These are phyloP conservation scores for Apeira syringaria DNA, from an alignment of 2,888 invertebrate genomes.

Conservation along the genomic window DNA sequence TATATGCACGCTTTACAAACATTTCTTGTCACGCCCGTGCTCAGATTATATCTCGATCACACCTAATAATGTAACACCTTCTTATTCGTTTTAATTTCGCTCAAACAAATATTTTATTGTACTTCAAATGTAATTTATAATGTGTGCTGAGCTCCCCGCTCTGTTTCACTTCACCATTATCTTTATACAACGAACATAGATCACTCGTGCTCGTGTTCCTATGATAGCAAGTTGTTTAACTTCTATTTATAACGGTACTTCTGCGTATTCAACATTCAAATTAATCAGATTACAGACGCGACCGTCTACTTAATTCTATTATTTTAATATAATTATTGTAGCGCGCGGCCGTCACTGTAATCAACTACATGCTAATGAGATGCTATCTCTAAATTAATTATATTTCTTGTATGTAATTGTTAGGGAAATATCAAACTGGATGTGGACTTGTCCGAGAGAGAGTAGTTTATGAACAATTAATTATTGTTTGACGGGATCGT, in stretches of 20 bases:
- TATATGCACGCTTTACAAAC: too few species aligned
- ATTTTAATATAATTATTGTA: not conserved
- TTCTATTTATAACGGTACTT: not conserved
- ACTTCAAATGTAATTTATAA: slow-evolving; percentile 3
- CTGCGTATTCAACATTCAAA: slow-evolving; percentile 3
- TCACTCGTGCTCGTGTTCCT: not conserved
- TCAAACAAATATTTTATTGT: slow-evolving; percentile 9
- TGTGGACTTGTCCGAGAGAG: too few species aligned
- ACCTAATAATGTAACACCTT: slow-evolving; percentile 2
- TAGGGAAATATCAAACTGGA: slow-evolving; percentile 15
- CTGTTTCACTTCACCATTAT: slow-evolving; percentile 6
- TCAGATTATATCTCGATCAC: not conserved
- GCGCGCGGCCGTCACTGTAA: slow-evolving; percentile 1
- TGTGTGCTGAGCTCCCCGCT: slow-evolving; percentile 1
- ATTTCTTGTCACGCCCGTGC: not conserved
- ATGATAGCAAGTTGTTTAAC: too few species aligned
- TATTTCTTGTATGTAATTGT: slow-evolving; percentile 23
- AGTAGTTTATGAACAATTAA: too few species aligned
- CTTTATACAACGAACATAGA: slow-evolving; percentile 1
- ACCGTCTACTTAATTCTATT: not conserved
- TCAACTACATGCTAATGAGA: slow-evolving; percentile 24
- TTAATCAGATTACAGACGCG: slow-evolving; percentile 2
- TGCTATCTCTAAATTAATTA: slow-evolving; percentile 26
- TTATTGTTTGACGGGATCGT: too few species aligned
- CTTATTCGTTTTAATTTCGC: slow-evolving; percentile 1